These are phyloP conservation scores for Aldabrachelys gigantea DNA, from an alignment of 2,113 vertebrate genomes.

Conservation along the genomic window DNA sequence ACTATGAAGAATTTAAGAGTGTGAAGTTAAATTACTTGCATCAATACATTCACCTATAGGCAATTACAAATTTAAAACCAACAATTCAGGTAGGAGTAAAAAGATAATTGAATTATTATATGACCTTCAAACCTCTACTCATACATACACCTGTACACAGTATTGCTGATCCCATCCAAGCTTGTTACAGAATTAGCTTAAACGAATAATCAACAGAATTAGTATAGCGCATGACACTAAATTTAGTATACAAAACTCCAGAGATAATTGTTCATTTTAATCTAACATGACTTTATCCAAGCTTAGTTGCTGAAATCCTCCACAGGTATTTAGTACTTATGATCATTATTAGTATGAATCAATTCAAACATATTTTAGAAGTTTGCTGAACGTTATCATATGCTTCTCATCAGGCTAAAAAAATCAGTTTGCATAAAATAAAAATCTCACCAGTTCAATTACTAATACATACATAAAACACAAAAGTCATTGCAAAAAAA, in stretches of 20 bases:
- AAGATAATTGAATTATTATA: not conserved
- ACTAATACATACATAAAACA: not conserved
- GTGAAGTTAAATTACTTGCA: not conserved
- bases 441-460: not conserved
- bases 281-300: slow-evolving; percentile 69
- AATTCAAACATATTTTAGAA: not conserved
- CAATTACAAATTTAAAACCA: not conserved
- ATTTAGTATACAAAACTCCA: slow-evolving; percentile 57
- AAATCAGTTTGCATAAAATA: not conserved
- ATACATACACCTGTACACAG: not conserved
- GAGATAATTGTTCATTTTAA: slow-evolving; percentile 62
- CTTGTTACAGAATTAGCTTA: slow-evolving; percentile 65
- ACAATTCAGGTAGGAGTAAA: not conserved
- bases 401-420: not conserved
- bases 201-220: slow-evolving; percentile 56
- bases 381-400: not conserved
- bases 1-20: not conserved
- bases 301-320: slow-evolving; percentile 63
- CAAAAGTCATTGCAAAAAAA: not conserved
- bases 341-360: slow-evolving; percentile 18
- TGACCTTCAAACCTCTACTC: slow-evolving; percentile 54
- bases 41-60: not conserved
- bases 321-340: slow-evolving; percentile 56
- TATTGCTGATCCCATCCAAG: slow-evolving; percentile 37
- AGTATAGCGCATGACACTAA: slow-evolving; percentile 37